A percentile compares a stretch with the other conserved stretches of the same genome.
These are phyloP conservation scores for Paramormyrops kingsleyae DNA, from an alignment of 2,113 vertebrate species.

Conservation along the genomic window DNA sequence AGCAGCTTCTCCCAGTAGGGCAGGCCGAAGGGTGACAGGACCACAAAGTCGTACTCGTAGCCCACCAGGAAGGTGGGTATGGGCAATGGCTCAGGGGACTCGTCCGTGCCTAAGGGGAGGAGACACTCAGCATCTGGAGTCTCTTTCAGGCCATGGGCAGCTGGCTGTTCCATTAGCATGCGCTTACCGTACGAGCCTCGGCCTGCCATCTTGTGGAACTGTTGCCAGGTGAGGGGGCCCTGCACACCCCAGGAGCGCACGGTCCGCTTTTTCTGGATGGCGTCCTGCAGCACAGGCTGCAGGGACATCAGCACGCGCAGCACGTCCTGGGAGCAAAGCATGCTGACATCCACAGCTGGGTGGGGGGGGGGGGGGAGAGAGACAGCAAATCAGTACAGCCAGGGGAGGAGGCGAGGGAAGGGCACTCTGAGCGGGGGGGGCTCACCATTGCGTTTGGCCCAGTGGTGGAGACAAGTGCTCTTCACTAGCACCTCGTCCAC, in stretches of 20 bases:
- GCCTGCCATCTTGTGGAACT: slow-evolving; percentile 98
- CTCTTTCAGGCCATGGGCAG: neutral
- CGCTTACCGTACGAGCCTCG: slow-evolving; percentile 90
- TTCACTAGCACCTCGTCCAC: slow-evolving; percentile 94
- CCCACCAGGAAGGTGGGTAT: slow-evolving; percentile 96
- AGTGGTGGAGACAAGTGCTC: slow-evolving; percentile 89
- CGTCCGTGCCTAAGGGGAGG: slow-evolving; percentile 82
- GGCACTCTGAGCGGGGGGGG: neutral
- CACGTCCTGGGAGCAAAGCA: slow-evolving; percentile 95
- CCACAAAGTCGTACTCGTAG: slow-evolving; percentile 94
- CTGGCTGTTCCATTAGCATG: neutral
- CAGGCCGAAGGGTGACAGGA: slow-evolving; percentile 93
- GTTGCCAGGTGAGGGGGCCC: slow-evolving; percentile 96
- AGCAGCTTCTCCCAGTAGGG: slow-evolving; percentile 97
- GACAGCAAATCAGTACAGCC: neutral
- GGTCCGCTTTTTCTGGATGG: slow-evolving; percentile 93
- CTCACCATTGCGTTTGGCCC: slow-evolving; percentile 90
- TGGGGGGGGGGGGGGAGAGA: neutral
- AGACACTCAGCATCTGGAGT: neutral
- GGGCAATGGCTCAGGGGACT: slow-evolving; percentile 96
- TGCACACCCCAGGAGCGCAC: slow-evolving; percentile 95
- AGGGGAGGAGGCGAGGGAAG: slow-evolving; percentile 17
- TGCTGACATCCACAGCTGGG: slow-evolving; percentile 80
- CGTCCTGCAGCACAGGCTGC: slow-evolving; percentile 92
- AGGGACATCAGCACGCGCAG: slow-evolving; percentile 90